phyloP scores from a whole-genome alignment of 2,888 invertebrate genomes.

The Orthosia cruda region DNA sequence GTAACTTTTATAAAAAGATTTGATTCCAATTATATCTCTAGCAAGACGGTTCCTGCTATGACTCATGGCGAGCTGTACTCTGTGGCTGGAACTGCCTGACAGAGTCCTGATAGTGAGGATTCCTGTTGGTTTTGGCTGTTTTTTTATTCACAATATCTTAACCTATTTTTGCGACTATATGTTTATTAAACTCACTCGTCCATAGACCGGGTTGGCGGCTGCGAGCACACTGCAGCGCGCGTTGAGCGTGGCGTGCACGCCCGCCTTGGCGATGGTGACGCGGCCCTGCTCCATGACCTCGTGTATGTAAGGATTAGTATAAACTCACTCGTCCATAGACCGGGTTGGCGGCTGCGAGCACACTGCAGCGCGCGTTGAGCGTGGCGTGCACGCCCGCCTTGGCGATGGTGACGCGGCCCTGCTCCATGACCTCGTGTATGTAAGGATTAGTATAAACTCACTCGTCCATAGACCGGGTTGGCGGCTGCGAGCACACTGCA shows the following conservation, averaged over 20 bases:
- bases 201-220: slow-evolving; percentile 99
- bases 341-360: slow-evolving; percentile 99
- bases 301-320: too few species aligned
- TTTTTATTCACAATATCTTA: too few species aligned
- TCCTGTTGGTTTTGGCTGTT: too few species aligned
- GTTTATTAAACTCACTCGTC: slow-evolving; percentile 71
- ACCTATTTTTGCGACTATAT: too few species aligned
- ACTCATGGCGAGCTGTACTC: too few species aligned
- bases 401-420: slow-evolving; percentile 99
- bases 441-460: too few species aligned
- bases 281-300: slow-evolving; percentile 99
- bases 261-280: slow-evolving; percentile 99
- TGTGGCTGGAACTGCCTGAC: too few species aligned
- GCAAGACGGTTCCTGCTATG: too few species aligned
- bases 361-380: slow-evolving; percentile 99
- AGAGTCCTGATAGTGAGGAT: too few species aligned
- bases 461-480: slow-evolving; percentile 97
- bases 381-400: slow-evolving; percentile 99
- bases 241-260: slow-evolving; percentile 99
- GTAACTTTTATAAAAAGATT: too few species aligned
- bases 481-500: slow-evolving; percentile 99
- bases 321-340: slow-evolving; percentile 93
- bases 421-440: slow-evolving; percentile 99
- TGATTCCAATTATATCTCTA: too few species aligned
- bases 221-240: slow-evolving; percentile 99